Evolutionary conservation across 2,113 vertebrate genomes (phyloP), one percentile per base, ranked within the genome.

Genomic region (Cariama cristata): DNA sequence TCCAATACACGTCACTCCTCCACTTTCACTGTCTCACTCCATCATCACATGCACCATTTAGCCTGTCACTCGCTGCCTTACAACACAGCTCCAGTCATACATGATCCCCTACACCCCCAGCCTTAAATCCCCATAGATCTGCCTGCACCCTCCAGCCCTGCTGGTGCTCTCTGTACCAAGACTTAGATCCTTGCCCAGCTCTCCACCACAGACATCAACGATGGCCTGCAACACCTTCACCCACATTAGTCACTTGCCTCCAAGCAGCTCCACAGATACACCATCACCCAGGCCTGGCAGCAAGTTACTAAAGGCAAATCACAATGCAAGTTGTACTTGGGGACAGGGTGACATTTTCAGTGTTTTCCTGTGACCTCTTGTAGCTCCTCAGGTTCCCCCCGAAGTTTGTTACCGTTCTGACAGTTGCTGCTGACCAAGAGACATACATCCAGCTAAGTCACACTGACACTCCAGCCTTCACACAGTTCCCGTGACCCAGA

Each of bases 401-500:
- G 40, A 62, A 73, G 28, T 44, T 77, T 38, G 15, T 50, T 42
- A 40, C 28, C 8, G 17, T 27, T 62, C 49, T 77, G 49, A 33
- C 24, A 55, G 49, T 9, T 56, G 33, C 71, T 77, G 20, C 64
- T 79, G 44, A n/a, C 30, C 72, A 30, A 55, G 35, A 80, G 17
- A 24, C 13, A 13, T 3, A 11, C 5, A 28, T 20, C 19, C 45
- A 56, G 21, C 49, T 69, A 83, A 69, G 23, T 12, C 77, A 38
- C 60, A 23, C 30, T 10, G n/a, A 64, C 45, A 15, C 40, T 23
- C 16, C 56, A 74, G 59, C 56, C 30, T 49, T 52, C 16, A 11
- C 3, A 14, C 14, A 44, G 19, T 7, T 5, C 32, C 56, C 0
- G 0, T 7, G 3, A 79, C 28, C 6, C 73, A 33, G 32, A 80